A percentile compares a stretch with the other conserved stretches of the same genome.
phyloP scores from a whole-genome alignment of 2,797 vertebrate genomes.

The Esox lucius region DNA sequence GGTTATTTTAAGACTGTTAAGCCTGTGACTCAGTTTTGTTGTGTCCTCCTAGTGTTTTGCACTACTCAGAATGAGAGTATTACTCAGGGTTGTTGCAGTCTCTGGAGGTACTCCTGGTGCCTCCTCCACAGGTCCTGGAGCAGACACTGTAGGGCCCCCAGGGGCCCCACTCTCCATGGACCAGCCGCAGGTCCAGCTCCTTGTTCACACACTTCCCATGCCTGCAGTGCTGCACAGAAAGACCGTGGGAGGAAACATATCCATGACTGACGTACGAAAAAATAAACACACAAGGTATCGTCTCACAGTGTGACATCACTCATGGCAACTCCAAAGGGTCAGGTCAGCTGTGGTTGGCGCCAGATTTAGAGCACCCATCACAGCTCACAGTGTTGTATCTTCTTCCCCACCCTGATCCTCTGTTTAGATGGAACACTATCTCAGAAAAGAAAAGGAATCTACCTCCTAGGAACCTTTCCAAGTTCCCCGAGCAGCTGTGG shows the following conservation, averaged over 20 bases:
- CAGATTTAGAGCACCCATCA: slow-evolving; percentile 32
- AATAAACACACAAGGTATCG: slow-evolving; percentile 5
- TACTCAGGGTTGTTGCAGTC: slow-evolving; percentile 95
- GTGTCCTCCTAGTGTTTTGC: background rate
- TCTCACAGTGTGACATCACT: slow-evolving; percentile 1
- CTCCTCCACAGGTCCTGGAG: slow-evolving; percentile 94
- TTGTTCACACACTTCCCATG: slow-evolving; percentile 92
- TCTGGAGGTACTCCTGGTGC: slow-evolving; percentile 86
- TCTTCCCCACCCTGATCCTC: slow-evolving; percentile 47
- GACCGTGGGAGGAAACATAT: slow-evolving; percentile 12
- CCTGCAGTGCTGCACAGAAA: slow-evolving; percentile 82
- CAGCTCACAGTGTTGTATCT: slow-evolving; percentile 43
- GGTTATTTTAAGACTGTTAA: background rate
- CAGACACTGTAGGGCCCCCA: slow-evolving; percentile 92
- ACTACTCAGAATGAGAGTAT: slow-evolving; percentile 54
- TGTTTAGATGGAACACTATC: slow-evolving; percentile 56
- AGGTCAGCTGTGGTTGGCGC: slow-evolving; percentile 10
- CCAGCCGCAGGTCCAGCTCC: slow-evolving; percentile 82
- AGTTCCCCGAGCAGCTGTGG: slow-evolving; percentile 57
- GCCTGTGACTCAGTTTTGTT: background rate
- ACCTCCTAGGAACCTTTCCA: slow-evolving; percentile 51
- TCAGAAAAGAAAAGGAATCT: slow-evolving; percentile 59
- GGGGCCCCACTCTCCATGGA: slow-evolving; percentile 92
- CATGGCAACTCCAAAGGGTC: slow-evolving; percentile 6
- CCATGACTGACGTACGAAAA: background rate